A percentile compares a stretch with the other conserved stretches of the same genome.
phyloP scores from a whole-genome alignment of 2,888 invertebrate genomes.

The Cartodere bifasciata region DNA sequence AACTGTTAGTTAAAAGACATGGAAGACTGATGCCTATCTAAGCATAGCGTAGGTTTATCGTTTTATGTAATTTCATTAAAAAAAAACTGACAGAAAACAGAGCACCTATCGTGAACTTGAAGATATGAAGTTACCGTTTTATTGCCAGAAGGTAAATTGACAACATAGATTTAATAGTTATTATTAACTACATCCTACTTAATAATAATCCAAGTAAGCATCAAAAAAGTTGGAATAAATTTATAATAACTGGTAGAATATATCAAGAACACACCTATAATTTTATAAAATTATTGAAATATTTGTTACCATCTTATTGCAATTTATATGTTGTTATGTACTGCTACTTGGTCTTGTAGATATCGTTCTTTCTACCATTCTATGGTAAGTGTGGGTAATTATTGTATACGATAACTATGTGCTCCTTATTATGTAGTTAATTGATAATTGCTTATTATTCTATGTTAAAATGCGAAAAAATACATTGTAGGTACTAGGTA shows the following conservation, averaged over 20 bases:
- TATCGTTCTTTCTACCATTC: neutral
- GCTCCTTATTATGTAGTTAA: too few relatives aligned
- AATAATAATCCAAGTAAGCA: slow-evolving; percentile 2
- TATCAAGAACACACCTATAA: slow-evolving; percentile 15
- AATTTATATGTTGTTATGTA: slow-evolving; percentile 9
- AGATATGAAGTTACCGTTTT: too few relatives aligned
- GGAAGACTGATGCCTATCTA: too few relatives aligned
- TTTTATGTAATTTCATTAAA: too few relatives aligned
- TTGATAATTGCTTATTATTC: too few relatives aligned
- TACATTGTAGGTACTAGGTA: neutral
- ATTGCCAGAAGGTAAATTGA: slow-evolving; percentile 7
- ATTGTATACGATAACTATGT: too few relatives aligned
- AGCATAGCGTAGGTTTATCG: too few relatives aligned
- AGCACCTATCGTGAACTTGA: too few relatives aligned
- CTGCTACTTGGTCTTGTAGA: neutral
- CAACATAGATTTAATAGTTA: slow-evolving; percentile 9
- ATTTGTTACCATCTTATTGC: slow-evolving; percentile 12
- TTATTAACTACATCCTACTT: slow-evolving; percentile 11
- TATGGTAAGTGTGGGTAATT: too few relatives aligned
- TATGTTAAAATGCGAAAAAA: too few relatives aligned
- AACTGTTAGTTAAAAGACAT: too few relatives aligned
- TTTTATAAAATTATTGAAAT: slow-evolving; percentile 15
- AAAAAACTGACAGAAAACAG: too few relatives aligned
- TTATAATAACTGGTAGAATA: slow-evolving; percentile 12
- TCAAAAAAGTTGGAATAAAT: slow-evolving; percentile 8